Conservation (phyloP, 2,113 vertebrate species). For the Triplophysa siluroides region DNA sequence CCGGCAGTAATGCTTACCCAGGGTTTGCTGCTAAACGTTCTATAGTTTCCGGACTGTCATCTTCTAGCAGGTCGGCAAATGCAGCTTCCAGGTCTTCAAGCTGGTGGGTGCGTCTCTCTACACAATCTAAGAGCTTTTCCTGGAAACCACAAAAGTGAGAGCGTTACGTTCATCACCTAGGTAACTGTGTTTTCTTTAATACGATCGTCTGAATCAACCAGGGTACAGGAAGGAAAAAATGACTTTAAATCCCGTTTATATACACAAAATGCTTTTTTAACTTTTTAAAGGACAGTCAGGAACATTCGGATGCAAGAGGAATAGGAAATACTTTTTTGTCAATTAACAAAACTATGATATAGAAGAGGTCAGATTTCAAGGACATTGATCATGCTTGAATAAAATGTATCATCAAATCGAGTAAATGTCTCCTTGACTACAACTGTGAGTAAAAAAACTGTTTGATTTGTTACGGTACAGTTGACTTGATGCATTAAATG, state of each 20-base stretch:
- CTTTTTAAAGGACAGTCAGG: no score
- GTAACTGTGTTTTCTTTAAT: background rate
- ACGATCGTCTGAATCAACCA: no score
- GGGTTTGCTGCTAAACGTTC: conserved; percentile 81
- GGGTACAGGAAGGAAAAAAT: no score
- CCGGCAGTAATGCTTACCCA: conserved; percentile 65
- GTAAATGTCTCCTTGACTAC: no score
- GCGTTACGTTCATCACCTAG: background rate
- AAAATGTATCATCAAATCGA: background rate
- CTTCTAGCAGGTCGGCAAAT: conserved; percentile 91
- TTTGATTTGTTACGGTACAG: background rate
- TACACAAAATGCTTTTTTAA: no score
- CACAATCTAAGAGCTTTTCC: conserved; percentile 82
- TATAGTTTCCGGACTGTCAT: conserved; percentile 82
- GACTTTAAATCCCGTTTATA: no score
- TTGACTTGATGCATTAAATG: conserved; percentile 32
- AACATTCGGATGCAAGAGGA: no score
- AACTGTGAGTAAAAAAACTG: background rate
- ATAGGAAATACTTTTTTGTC: no score
- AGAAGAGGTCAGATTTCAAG: no score
- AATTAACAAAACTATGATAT: no score
- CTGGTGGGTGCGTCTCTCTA: conserved; percentile 84
- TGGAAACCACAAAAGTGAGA: conserved; percentile 39
- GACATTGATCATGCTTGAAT: no score
- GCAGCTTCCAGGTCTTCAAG: conserved; percentile 91